These are phyloP conservation scores for Cynopterus brachyotis DNA, from an alignment of 2,113 vertebrate species.

Conservation along the genomic window DNA sequence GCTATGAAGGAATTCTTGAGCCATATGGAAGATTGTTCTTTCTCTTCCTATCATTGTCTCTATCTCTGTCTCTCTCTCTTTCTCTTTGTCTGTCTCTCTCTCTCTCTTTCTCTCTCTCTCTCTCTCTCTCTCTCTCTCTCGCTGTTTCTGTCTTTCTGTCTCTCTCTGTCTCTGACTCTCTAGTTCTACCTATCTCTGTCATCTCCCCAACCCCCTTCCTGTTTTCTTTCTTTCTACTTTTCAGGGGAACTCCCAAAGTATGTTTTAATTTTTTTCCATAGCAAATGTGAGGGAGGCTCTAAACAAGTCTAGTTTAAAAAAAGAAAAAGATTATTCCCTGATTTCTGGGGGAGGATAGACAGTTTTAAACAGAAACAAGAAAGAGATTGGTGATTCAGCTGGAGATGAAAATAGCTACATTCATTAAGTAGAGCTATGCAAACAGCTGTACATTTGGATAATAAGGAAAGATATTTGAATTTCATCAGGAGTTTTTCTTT, in stretches of 20 bases:
- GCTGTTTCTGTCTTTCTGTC: fast-evolving
- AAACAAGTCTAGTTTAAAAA: constrained; percentile 57
- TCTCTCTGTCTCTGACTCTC: neutral
- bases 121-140: fast-evolving
- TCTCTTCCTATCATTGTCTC: neutral
- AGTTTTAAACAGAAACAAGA: constrained; percentile 55
- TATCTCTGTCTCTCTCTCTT: fast-evolving
- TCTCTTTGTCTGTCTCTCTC: neutral
- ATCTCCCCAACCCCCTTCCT: neutral
- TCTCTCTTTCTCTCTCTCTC: neutral
- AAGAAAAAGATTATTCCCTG: constrained; percentile 37
- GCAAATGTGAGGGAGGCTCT: constrained; percentile 45
- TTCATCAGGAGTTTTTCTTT: constrained; percentile 61
- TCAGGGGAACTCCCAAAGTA: constrained; percentile 37
- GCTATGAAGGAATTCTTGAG: neutral
- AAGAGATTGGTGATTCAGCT: constrained; percentile 51
- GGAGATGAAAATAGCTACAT: constrained; percentile 67
- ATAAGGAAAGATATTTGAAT: constrained; percentile 69
- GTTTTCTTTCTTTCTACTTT: neutral
- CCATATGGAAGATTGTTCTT: neutral
- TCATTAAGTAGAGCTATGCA: constrained; percentile 59
- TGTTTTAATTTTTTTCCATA: neutral
- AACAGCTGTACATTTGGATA: constrained; percentile 70
- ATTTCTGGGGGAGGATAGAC: constrained; percentile 53
- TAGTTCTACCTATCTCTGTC: fast-evolving